Percentiles rank a stretch among this genome's conserved stretches.
Evolutionary conservation across 1,140 invertebrate species (phyloP).

Genomic region (Drosophila aff.): DNA sequence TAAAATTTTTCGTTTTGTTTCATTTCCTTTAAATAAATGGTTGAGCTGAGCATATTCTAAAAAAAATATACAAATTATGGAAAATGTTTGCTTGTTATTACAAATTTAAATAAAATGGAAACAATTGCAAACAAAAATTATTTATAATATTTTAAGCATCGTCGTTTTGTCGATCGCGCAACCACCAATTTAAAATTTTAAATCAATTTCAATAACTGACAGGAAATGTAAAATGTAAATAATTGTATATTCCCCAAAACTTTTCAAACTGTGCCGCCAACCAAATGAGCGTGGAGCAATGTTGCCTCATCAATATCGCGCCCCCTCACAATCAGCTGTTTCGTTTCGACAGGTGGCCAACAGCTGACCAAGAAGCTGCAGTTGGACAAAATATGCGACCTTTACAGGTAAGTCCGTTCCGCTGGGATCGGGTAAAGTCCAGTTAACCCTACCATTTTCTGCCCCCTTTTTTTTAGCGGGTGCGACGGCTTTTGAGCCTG

Average conservation of each 20-base stretch:
- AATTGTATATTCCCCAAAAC: neutral
- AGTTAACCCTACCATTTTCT: neutral
- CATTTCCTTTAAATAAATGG: no score
- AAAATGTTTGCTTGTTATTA: no score
- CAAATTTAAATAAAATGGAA: no score
- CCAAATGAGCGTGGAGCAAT: neutral
- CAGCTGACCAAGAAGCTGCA: constrained; percentile 11
- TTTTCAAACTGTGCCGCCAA: neutral
- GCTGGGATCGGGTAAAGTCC: no score
- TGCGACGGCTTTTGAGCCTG: constrained; percentile 19
- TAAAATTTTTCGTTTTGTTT: no score
- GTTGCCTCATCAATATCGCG: constrained; percentile 6
- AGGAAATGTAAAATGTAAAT: neutral
- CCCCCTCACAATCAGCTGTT: constrained; percentile 19
- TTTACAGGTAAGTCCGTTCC: constrained; percentile 16
- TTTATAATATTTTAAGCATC: no score
- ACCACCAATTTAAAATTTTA: no score
- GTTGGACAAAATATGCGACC: constrained; percentile 10
- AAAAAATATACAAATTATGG: no score
- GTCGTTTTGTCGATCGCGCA: no score
- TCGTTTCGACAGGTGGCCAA: constrained; percentile 14
- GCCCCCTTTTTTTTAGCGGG: neutral
- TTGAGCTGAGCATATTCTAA: no score
- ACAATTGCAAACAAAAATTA: no score
- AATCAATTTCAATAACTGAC: neutral